Base-by-base conservation (phyloP, 2,888 invertebrate genomes). In the Chorisops tibialis region DNA sequence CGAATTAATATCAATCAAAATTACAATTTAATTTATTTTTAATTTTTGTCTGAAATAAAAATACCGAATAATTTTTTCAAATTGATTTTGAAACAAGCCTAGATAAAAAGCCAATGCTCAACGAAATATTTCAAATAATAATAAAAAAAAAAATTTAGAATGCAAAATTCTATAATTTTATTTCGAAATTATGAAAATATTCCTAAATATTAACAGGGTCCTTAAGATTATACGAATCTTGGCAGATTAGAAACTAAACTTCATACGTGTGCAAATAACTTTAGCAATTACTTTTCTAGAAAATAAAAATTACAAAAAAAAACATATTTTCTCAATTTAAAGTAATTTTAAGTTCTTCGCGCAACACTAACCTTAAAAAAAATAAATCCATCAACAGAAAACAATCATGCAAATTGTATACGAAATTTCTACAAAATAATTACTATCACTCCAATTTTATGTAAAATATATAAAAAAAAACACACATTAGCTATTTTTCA, bases 181-280 rank as follows among this genome's bases (percentile, higher is more conserved):
- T n/a, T 30, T 30, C 30, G 30, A 37, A 37, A 37, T 37, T 37
- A 37, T 37, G 7, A 9, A 37, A 37, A 37, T 37, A 7, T n/a
- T 41, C 30, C 30, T 30, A 30, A 30, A 7, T 30, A 5, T 30
- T 30, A 30, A 30, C 30, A 30, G 30, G 30, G 30, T 30, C 30
- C 9, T 30, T 7, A 30, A 7, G 9, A 9, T 30, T 30, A n/a
- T 16, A 16, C n/a, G 14, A 6, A 41, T 41, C 5, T n/a, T 54
- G 38, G 48, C 61, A 66, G 62, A 67, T 65, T 65, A 65, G 56
- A 63, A 62, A 67, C 64, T 65, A 65, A 65, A 65, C 65, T 65
- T 67, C 61, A 65, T 62, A 67, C 65, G 66, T 65, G 65, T 67
- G 65, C 66, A 65, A 67, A 66, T 52, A n/a, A 41, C 14, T 41